Base-by-base conservation (phyloP, 2,888 invertebrate species). In the Hyles lineata region DNA sequence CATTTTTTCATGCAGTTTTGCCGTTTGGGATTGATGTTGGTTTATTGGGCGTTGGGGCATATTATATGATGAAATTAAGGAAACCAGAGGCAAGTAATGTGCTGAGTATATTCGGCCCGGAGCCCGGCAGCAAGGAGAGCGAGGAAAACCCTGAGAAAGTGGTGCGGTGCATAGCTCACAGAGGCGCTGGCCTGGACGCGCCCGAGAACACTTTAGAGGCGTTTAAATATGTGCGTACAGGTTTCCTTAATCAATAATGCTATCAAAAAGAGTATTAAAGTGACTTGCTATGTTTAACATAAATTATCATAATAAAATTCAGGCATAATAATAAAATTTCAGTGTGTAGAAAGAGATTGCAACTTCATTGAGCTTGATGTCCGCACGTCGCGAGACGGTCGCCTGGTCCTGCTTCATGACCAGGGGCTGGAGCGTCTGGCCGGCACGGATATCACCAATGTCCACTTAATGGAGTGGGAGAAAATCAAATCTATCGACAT, bases 131-230 rank as follows among this genome's bases (percentile, higher is more conserved):
- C 15, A 90, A 90, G 76, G 93, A 94, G 63, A 87, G 94, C 52
- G 91, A 92, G 50, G 79, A 86, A 0, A 80, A 92, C 73, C 90
- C 95, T 3, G 89, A 89, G 23, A 89, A 89, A 79, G 88, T 96
- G 4, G 95, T 96, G 80, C 95, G 93, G 82, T 96, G 96, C 63
- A 95, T 97, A 74, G 97, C 97, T 0, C 98, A 98, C 82, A 95
- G 97, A 83, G 97, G 97, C 6, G 97, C 96, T 17, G 96, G 96
- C 2, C 90, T 96, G 62, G 97, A 98, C 90, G 97, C 97, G 6
- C 98, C 98, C 0, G 98, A 98, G 90, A 98, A 98, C 87, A 97
- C 97, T 77, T 85, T 97, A 77, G 95, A 95, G 72, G 97, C 97
- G 1, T 96, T 97, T 80, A 95, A 95, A 91, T 95, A 96, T 89